Base-by-base conservation (phyloP, 2,113 vertebrate genomes). In the Paramormyrops kingsleyae region DNA sequence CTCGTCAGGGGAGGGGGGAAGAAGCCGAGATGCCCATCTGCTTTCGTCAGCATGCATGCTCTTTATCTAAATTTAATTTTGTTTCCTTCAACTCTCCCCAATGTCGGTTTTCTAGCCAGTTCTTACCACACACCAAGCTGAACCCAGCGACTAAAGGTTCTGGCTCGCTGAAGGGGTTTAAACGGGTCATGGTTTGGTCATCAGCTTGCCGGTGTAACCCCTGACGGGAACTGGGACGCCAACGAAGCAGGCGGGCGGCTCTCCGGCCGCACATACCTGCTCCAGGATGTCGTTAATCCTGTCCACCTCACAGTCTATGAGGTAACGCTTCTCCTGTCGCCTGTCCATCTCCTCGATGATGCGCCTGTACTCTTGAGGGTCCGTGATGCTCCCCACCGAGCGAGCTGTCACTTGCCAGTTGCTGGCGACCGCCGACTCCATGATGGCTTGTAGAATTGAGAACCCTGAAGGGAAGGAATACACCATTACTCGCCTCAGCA, bases 291-390 rank as follows among this genome's bases (percentile, higher is more conserved):
- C 97, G 95, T 98, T 99, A 95, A 99, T 99, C 93, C 98, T 96
- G 93, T 97, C 97, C 53, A 99, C 97, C 96, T 99, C 98, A 10
- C 99, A 99, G 95, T 99, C 99, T 91, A 99, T 99, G 94, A 99
- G 96, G 88, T 96, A 99, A 94, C 97, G 97, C 92, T 99, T 99
- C 94, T 99, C 99, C 94, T 99, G 98, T 88, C 99, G 95, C 89
- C 98, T 97, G 96, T 99, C 98, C 99, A 99, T 99, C 96, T 99
- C 99, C 93, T 99, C 98, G 66, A 99, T 98, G 95, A 99, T 99
- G 94, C 98, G 97, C 91, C 96, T 96, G 94, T 98, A 99, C 95
- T 99, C 99, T 50, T 97, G 97, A 35, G 98, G 95, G 39, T 99
- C 98, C 31, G 98, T 98, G 91, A 98, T 97, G 93, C 95, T 97